A percentile compares a stretch with the other conserved stretches of the same genome.
phyloP scores from a whole-genome alignment of 2,113 vertebrate species.

The Rhinopomastus cyanomelas region DNA sequence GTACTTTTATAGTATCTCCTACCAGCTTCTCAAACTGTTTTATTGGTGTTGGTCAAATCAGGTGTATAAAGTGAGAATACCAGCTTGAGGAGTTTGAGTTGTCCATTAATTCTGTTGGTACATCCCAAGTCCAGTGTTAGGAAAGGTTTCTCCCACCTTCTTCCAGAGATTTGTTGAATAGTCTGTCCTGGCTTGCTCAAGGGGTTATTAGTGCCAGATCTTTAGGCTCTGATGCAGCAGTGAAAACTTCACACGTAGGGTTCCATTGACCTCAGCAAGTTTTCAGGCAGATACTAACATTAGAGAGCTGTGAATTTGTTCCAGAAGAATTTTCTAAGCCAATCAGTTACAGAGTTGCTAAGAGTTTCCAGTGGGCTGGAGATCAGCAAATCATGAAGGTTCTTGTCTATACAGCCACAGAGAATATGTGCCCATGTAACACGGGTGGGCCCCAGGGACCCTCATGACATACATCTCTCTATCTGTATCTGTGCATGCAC shows the following conservation, averaged over 20 bases:
- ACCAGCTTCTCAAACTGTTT: neutral
- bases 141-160: neutral
- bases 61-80: neutral
- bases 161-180: neutral
- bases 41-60: constrained; percentile 6
- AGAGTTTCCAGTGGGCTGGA: neutral
- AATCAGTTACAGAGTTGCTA: neutral
- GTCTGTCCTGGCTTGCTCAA: neutral
- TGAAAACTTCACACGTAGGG: neutral
- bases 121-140: neutral
- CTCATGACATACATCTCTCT: neutral
- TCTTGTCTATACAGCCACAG: neutral
- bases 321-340: neutral
- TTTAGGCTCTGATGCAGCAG: neutral
- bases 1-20: constrained; percentile 7
- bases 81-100: neutral
- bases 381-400: neutral
- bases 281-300: neutral
- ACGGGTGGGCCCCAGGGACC: too few relatives aligned
- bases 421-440: neutral
- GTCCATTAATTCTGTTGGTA: neutral
- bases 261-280: neutral
- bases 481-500: neutral
- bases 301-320: neutral
- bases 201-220: neutral